Evolutionary conservation across 2,888 invertebrate species (phyloP), one percentile per base, ranked within the genome.

Genomic region (Prionchulus punctatus): DNA sequence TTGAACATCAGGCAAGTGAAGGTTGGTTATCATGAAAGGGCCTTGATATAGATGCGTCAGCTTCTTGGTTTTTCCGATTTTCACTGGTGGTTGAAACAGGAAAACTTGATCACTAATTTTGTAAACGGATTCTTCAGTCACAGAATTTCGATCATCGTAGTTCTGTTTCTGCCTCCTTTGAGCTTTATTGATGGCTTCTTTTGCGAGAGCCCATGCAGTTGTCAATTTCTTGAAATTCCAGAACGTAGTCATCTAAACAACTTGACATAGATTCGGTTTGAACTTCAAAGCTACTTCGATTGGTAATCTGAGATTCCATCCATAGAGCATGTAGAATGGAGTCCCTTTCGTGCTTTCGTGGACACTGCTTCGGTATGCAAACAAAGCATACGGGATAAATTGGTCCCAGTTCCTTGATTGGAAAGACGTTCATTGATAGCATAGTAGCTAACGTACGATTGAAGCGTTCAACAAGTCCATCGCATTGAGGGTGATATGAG

Each of bases 361-460:
- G 7, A 49, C 25, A 15, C 60, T 52, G 1, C 57, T 57, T 48
- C 62, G 64, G 42, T 64, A 61, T 7, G 62, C 59, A 53, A 63
- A 62, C 1, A 48, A 27, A 1, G 58, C 43, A 1, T 56, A 27
- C 1, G 56, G 56, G 0, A 66, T 3, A 4, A 48, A 55, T 18
- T 54, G 27, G 45, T 64, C 63, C 64, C 64, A 65, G 18, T 60
- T 55, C 1, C 25, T n/a, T n/a, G n/a, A n/a, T n/a, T n/a, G n/a
- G n/a, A 7, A 54, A 55, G 7, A 63, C 60, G 42, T 60, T 64
- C 23, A 50, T 53, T 0, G 61, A 56, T 1, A 66, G 26, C 61
- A 63, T 62, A 4, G 55, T 53, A 0, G 59, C 58, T 3, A 66
- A 23, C 1, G 60, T 62, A 23, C 54, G 48, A 47, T 66, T 66